Conservation (phyloP, 1,140 invertebrate genomes). For the Heliconius hewitsoni region DNA sequence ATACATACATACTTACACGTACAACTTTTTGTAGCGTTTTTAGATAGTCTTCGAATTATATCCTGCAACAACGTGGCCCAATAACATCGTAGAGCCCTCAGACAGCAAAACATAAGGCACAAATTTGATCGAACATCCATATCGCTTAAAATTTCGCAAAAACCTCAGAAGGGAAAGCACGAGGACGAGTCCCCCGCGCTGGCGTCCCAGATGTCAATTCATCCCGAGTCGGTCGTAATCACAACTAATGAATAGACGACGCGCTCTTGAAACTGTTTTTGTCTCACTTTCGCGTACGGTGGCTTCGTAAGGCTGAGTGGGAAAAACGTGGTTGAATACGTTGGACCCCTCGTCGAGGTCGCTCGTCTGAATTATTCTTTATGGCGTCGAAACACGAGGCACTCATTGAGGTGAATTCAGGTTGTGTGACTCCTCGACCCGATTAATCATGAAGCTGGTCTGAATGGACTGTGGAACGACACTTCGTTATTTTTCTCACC, state of each 20-base stretch:
- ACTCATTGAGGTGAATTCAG: slow-evolving; percentile 74
- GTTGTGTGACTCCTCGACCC: slow-evolving; percentile 70
- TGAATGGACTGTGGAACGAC: slow-evolving; percentile 61
- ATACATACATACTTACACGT: slow-evolving; percentile 26
- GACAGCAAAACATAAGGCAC: slow-evolving; percentile 18
- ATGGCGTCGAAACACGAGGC: slow-evolving; percentile 72
- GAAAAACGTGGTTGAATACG: slow-evolving; percentile 50
- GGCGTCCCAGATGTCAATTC: slow-evolving; percentile 75
- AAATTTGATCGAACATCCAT: slow-evolving; percentile 60
- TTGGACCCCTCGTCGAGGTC: slow-evolving; percentile 61
- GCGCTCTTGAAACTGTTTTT: slow-evolving; percentile 58
- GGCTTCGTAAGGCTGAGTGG: slow-evolving; percentile 51
- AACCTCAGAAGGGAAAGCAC: slow-evolving; percentile 69
- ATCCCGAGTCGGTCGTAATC: slow-evolving; percentile 67
- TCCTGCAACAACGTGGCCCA: slow-evolving; percentile 1
- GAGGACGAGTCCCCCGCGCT: slow-evolving; percentile 53
- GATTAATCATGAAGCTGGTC: slow-evolving; percentile 65
- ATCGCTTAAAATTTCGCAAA: slow-evolving; percentile 70
- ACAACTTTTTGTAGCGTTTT: slow-evolving; percentile 6
- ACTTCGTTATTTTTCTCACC: slow-evolving; percentile 49
- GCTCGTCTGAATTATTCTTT: slow-evolving; percentile 73
- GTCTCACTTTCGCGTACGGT: slow-evolving; percentile 58
- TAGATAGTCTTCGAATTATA: slow-evolving; percentile 12
- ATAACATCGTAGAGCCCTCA: background rate
- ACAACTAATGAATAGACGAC: slow-evolving; percentile 78